Conservation (phyloP, 2,888 invertebrate genomes). For the Orchesella flavescens region DNA sequence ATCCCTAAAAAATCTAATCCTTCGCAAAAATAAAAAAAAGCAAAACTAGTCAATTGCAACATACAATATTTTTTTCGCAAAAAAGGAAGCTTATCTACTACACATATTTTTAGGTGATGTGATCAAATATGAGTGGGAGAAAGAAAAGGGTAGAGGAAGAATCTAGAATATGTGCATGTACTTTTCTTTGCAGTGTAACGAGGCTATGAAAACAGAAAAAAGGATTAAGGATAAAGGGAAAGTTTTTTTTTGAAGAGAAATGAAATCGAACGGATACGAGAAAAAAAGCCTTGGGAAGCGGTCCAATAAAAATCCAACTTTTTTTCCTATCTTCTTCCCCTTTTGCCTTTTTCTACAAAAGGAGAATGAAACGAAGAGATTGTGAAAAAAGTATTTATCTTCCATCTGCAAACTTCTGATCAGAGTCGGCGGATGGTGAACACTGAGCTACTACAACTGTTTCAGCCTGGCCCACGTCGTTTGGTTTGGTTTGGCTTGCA, state of each 20-base stretch:
- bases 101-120: background rate
- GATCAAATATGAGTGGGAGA: background rate
- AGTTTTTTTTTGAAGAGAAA: background rate
- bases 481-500: too few relatives aligned
- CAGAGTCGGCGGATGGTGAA: too few relatives aligned
- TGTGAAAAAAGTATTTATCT: constrained; percentile 7
- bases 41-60: too few relatives aligned
- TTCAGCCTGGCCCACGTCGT: too few relatives aligned
- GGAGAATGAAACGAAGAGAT: background rate
- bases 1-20: too few relatives aligned
- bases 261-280: background rate
- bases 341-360: background rate
- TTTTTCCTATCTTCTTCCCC: background rate
- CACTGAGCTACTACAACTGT: too few relatives aligned
- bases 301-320: constrained; percentile 34
- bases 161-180: too few relatives aligned
- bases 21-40: too few relatives aligned
- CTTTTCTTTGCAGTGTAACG: too few relatives aligned
- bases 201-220: background rate
- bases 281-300: constrained; percentile 24
- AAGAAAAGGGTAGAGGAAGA: background rate
- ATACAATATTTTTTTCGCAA: too few relatives aligned
- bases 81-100: too few relatives aligned
- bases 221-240: constrained; percentile 19
- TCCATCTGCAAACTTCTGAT: too few relatives aligned